Evolutionary conservation across 2,797 vertebrate genomes (phyloP).

Genomic region (Gallirallus australis): DNA sequence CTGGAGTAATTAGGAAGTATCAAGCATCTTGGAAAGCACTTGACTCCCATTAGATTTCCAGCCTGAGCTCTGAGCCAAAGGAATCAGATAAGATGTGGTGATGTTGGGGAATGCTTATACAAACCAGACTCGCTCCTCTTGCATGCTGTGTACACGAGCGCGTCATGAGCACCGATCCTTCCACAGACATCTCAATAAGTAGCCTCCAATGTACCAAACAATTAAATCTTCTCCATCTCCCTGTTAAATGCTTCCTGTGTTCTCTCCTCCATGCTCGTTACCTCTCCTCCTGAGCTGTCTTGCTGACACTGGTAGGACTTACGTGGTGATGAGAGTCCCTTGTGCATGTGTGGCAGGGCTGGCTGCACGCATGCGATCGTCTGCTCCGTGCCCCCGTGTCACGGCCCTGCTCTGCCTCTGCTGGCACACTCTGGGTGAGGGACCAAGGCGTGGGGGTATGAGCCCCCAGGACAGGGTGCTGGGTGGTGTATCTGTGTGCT

Average conservation of each 20-base stretch:
- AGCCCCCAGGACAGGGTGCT: rapidly evolving
- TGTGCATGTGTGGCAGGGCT: rapidly evolving
- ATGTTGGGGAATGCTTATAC: slow-evolving; percentile 67
- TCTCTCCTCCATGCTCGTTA: not conserved
- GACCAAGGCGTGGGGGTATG: rapidly evolving
- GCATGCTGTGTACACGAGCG: not conserved
- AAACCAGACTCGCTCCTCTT: not conserved
- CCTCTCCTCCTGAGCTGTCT: not conserved
- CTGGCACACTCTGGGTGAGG: rapidly evolving
- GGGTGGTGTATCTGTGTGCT: rapidly evolving
- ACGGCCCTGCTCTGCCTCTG: not conserved
- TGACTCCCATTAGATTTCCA: slow-evolving; percentile 26
- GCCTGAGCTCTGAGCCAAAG: slow-evolving; percentile 60
- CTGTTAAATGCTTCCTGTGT: not conserved
- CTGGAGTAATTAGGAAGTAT: slow-evolving; percentile 37
- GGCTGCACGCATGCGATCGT: rapidly evolving
- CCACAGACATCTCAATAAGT: slow-evolving; percentile 15
- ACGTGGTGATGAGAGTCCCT: not conserved
- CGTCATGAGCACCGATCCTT: not conserved
- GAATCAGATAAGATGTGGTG: slow-evolving; percentile 66
- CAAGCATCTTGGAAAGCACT: slow-evolving; percentile 20
- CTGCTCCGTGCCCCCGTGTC: rapidly evolving
- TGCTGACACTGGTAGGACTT: not conserved
- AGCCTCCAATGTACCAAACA: not conserved
- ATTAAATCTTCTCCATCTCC: slow-evolving; percentile 1